Percentiles rank a stretch among this genome's conserved stretches.
Evolutionary conservation across 1,140 invertebrate species (phyloP).

Genomic region (Zaprionus camerounensis): DNA sequence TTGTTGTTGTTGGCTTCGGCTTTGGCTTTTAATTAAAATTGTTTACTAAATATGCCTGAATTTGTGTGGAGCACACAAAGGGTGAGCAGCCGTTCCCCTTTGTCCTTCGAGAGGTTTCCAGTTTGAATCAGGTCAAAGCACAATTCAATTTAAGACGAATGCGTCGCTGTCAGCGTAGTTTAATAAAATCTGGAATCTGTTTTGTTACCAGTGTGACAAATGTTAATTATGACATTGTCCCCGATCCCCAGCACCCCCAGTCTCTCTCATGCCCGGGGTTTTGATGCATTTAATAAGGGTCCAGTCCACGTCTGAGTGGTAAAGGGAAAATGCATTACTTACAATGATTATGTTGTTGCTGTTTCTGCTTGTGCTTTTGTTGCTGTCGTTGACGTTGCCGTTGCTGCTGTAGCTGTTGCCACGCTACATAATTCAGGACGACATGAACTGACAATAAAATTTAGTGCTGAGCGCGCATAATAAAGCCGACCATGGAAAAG

Average conservation of each 20-base stretch:
- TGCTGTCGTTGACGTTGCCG: conserved; percentile 40
- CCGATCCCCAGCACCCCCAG: conserved; percentile 2
- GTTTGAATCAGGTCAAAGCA: conserved; percentile 71
- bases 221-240: conserved; percentile 70
- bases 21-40: conserved; percentile 78
- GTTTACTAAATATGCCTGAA: conserved; percentile 79
- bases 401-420: conserved; percentile 41
- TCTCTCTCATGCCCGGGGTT: conserved; percentile 4
- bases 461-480: conserved; percentile 83
- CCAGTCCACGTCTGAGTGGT: conserved; percentile 35
- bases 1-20: conserved; percentile 36
- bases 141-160: conserved; percentile 68
- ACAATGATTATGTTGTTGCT: conserved; percentile 68
- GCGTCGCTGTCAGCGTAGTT: not conserved
- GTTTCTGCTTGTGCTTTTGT: conserved; percentile 23
- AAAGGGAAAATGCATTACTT: conserved; percentile 75
- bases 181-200: conserved; percentile 43
- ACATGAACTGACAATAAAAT: conserved; percentile 84
- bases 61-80: conserved; percentile 45
- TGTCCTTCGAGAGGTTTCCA: conserved; percentile 16
- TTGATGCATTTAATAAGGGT: conserved; percentile 72
- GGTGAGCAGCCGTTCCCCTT: conserved; percentile 9
- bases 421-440: conserved; percentile 81
- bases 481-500: conserved; percentile 64
- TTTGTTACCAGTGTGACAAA: conserved; percentile 71